phyloP scores from a whole-genome alignment of 2,888 invertebrate genomes.

The Leptopilina syphax region DNA sequence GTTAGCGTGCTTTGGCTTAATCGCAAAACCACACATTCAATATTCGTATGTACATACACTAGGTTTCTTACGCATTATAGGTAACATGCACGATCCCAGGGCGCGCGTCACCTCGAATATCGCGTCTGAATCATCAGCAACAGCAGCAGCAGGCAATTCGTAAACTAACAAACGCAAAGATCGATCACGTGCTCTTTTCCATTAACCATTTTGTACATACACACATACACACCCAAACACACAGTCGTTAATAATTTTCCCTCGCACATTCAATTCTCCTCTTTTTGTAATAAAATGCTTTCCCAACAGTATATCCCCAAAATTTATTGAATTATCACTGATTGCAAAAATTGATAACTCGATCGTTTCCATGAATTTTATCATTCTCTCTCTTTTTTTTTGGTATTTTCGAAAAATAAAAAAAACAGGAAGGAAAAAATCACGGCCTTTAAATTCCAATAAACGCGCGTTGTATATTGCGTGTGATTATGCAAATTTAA shows the following conservation, averaged over 20 bases:
- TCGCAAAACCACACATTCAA: constrained; percentile 39
- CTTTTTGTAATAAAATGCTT: neutral
- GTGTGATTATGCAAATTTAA: constrained; percentile 25
- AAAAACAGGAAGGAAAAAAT: neutral
- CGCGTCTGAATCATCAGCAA: constrained; percentile 22
- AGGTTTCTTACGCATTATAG: constrained; percentile 32
- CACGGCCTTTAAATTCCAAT: constrained; percentile 10
- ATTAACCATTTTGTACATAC: constrained; percentile 9
- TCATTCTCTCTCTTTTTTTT: neutral
- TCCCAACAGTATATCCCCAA: neutral
- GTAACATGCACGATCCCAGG: constrained; percentile 23
- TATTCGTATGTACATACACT: constrained; percentile 4
- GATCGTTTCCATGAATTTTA: constrained; percentile 5
- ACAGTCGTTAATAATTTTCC: constrained; percentile 16
- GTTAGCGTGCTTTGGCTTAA: constrained; percentile 35
- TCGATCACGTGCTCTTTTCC: constrained; percentile 1
- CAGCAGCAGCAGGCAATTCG: neutral
- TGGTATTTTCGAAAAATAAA: neutral
- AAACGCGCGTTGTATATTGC: neutral
- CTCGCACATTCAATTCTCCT: neutral
- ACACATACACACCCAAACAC: too few relatives aligned
- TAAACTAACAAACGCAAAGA: constrained; percentile 7
- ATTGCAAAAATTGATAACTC: constrained; percentile 30
- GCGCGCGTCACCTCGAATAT: constrained; percentile 36
- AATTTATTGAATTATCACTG: constrained; percentile 26